phyloP scores from a whole-genome alignment of 2,113 vertebrate species.

The Chunga burmeisteri region DNA sequence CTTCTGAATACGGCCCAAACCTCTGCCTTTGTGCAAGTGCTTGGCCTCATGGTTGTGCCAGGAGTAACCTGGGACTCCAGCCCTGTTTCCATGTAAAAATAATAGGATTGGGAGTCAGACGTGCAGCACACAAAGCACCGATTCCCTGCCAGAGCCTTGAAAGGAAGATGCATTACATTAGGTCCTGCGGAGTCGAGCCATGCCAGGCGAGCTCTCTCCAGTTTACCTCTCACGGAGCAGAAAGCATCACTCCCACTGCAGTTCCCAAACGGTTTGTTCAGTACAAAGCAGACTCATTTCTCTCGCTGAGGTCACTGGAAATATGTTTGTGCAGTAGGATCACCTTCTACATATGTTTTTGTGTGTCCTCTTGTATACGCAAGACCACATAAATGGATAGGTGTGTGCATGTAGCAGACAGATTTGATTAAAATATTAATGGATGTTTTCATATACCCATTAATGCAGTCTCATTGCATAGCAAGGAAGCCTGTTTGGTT shows the following conservation, averaged over 20 bases:
- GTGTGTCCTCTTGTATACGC: accelerated
- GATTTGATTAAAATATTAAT: background rate
- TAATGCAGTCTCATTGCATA: background rate
- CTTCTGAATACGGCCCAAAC: background rate
- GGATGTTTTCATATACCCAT: background rate
- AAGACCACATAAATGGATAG: background rate
- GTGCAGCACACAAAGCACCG: accelerated
- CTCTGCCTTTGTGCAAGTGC: background rate
- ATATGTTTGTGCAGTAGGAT: background rate
- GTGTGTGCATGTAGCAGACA: background rate
- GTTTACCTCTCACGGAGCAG: background rate
- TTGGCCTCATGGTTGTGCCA: background rate
- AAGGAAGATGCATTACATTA: accelerated
- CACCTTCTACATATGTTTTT: background rate
- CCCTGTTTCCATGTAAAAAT: background rate
- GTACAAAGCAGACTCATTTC: background rate
- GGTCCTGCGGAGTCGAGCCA: accelerated
- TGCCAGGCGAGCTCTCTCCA: accelerated
- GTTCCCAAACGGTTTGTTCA: background rate
- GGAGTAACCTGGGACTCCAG: background rate
- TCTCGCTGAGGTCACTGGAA: background rate
- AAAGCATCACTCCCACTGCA: background rate
- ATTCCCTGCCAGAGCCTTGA: background rate
- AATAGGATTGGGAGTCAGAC: background rate
- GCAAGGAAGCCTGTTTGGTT: background rate